Percentiles rank a stretch among this genome's conserved stretches.
phyloP scores from a whole-genome alignment of 2,113 vertebrate genomes.

The Nothobranchius furzeri region DNA sequence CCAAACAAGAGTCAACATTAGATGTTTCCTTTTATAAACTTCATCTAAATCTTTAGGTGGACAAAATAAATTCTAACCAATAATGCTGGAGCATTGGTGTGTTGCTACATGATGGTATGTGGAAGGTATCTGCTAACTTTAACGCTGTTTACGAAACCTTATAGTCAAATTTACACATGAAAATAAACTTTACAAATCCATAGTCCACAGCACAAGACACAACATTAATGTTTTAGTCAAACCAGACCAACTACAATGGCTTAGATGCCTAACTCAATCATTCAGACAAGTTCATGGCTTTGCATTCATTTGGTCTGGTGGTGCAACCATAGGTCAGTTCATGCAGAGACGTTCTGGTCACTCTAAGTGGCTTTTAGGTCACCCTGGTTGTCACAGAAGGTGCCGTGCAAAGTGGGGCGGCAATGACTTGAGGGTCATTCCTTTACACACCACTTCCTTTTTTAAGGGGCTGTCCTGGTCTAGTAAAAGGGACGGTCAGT shows the following conservation, averaged over 20 bases:
- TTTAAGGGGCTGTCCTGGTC: slow-evolving; percentile 42
- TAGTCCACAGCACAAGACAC: neutral
- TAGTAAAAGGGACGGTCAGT: slow-evolving; percentile 65
- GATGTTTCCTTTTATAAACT: too few relatives aligned
- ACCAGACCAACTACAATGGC: neutral
- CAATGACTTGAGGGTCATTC: slow-evolving; percentile 65
- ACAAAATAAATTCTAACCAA: too few relatives aligned
- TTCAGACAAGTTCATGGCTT: slow-evolving; percentile 56
- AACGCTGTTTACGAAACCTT: too few relatives aligned
- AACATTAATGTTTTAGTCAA: neutral
- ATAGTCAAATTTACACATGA: neutral
- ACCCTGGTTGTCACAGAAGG: slow-evolving; percentile 45
- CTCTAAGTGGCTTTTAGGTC: slow-evolving; percentile 49
- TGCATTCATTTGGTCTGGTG: slow-evolving; percentile 25
- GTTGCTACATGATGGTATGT: too few relatives aligned
- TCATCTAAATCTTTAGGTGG: too few relatives aligned
- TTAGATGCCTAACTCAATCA: neutral
- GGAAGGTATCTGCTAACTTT: too few relatives aligned
- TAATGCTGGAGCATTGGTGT: too few relatives aligned
- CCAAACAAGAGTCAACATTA: too few relatives aligned
- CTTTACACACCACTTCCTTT: slow-evolving; percentile 73
- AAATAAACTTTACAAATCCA: neutral
- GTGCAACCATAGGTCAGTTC: slow-evolving; percentile 26
- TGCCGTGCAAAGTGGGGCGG: slow-evolving; percentile 35
- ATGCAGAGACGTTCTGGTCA: slow-evolving; percentile 3